Conservation (phyloP, 1,140 invertebrate genomes). For the Gryllus bimaculatus region DNA sequence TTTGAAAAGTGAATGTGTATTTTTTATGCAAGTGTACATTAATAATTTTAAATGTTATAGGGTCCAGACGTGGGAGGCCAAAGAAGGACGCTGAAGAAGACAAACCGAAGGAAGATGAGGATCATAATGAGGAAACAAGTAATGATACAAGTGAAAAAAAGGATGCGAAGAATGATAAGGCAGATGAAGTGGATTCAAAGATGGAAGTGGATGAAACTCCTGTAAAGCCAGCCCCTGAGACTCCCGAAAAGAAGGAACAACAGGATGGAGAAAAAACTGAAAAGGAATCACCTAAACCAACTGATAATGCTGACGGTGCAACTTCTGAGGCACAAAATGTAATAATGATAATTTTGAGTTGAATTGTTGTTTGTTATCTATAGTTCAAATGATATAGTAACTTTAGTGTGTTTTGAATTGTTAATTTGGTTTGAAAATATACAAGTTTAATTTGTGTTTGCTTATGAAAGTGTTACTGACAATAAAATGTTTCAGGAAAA, state of each 20-base stretch:
- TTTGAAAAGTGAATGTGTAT: not conserved
- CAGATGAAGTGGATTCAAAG: not conserved
- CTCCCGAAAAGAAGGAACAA: not conserved
- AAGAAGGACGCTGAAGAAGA: slow-evolving; percentile 11
- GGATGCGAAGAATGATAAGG: slow-evolving; percentile 3
- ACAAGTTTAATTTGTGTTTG: not conserved
- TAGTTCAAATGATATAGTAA: not conserved
- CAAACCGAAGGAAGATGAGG: slow-evolving; percentile 11
- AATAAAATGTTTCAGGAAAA: not conserved
- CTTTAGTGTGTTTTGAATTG: not conserved
- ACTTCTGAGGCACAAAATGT: not conserved
- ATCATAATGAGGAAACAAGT: slow-evolving; percentile 7
- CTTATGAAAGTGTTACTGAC: not conserved
- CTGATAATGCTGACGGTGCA: not conserved
- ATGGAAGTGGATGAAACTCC: slow-evolving; percentile 9
- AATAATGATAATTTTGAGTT: not conserved
- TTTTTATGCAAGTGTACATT: not conserved
- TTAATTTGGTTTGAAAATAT: no score
- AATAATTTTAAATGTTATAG: not conserved
- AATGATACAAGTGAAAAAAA: slow-evolving; percentile 8
- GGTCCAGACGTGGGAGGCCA: slow-evolving; percentile 12
- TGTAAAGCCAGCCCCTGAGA: not conserved
- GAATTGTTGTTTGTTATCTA: not conserved
- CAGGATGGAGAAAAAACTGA: not conserved
- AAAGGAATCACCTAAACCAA: not conserved